These are phyloP conservation scores for Sinosuthora webbiana DNA, from an alignment of 2,113 vertebrate genomes.

Conservation along the genomic window DNA sequence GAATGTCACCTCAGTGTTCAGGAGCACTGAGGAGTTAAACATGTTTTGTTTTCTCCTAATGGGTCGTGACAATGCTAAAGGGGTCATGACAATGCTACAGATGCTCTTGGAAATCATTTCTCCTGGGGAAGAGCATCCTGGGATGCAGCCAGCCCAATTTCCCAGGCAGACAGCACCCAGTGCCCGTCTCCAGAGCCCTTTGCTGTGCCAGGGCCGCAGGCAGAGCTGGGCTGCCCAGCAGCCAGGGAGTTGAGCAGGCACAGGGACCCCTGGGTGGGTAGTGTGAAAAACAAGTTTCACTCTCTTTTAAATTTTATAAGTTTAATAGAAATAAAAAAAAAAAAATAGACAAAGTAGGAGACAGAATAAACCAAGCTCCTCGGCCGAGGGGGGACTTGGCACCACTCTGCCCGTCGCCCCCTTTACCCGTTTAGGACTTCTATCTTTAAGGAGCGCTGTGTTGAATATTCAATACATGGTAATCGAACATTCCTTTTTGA, in stretches of 20 bases:
- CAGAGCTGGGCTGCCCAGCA: background rate
- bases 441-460: too few species aligned
- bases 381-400: too few species aligned
- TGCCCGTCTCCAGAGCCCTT: background rate
- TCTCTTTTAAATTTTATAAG: too few species aligned
- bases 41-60: background rate
- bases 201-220: background rate
- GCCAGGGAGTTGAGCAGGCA: background rate
- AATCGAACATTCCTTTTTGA: too few species aligned
- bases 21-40: background rate
- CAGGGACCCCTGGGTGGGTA: background rate
- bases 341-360: too few species aligned
- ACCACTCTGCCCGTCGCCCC: too few species aligned
- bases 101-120: background rate
- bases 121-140: background rate
- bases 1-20: background rate
- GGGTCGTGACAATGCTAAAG: rapidly evolving
- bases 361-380: too few species aligned
- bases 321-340: too few species aligned
- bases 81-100: background rate
- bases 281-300: too few species aligned
- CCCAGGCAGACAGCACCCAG: background rate
- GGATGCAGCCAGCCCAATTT: background rate
- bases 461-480: too few species aligned
- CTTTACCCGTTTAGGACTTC: too few species aligned